Evolutionary conservation across 1,140 invertebrate species (phyloP), one percentile per base, ranked within the genome.

Genomic region (Chymomyza costata): DNA sequence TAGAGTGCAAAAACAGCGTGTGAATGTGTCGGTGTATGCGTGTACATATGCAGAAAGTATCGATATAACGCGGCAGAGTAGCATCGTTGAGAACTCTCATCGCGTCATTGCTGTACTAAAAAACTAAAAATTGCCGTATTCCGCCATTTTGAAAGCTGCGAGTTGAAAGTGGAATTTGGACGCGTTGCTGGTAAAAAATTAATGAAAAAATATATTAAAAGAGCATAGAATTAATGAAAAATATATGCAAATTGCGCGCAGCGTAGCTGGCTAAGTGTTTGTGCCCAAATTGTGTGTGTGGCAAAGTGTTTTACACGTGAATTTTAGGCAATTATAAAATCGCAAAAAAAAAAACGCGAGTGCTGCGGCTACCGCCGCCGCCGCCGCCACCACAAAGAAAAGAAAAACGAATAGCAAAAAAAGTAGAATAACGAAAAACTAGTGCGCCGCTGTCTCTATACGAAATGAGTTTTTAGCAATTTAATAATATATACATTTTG

Each of bases 81-180:
- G 63, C 63, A 69, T 69, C 65, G 62, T n/a, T n/a, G 63, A 61
- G 60, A 39, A 52, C 48, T 52, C 35, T 65, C 13, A 82, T 82
- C 74, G 82, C 82, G 82, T 84, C 82, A 84, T 76, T 84, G 78
- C 63, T 84, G 82, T 84, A 84, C 82, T 84, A 82, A 78, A 76
- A n/a, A 83, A 65, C 70, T 61, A 76, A 76, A 71, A 78, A 80
- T 82, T 61, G 82, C 76, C 71, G 71, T 78, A 65, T 69, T 84
- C 82, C 82, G 82, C 82, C 82, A 84, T 84, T 84, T 84, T 84
- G 82, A 84, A 84, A 84, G 73, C 71, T 84, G 82, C 68, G 71
- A 80, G 58, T 69, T 66, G 55, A 58, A 63, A 63, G 68, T 83
- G 81, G 76, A 83, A 83, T 82, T 84, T 84, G 76, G 70, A 74